Evolutionary conservation across 2,797 vertebrate genomes (phyloP).

Genomic region (Valencia hispanica): DNA sequence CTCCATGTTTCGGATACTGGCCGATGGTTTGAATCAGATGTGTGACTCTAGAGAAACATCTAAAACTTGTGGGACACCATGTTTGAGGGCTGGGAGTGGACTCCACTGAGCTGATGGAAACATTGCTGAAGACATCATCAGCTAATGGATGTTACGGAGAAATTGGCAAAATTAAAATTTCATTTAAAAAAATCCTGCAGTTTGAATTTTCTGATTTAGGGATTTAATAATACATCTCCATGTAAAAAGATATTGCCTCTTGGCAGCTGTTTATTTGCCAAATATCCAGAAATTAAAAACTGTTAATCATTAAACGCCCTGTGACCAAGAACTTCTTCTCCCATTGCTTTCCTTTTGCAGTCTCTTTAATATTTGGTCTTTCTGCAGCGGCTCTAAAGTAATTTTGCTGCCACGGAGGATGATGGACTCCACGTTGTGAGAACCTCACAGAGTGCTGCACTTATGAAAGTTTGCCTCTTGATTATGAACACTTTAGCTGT

Average conservation of each 20-base stretch:
- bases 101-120: too few relatives aligned
- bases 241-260: background rate
- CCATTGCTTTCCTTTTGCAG: background rate
- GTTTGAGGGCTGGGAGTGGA: too few relatives aligned
- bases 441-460: background rate
- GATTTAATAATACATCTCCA: background rate
- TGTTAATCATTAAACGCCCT: background rate
- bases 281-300: background rate
- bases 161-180: background rate
- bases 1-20: background rate
- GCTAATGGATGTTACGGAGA: background rate
- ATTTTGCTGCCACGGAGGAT: background rate
- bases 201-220: background rate
- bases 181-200: background rate
- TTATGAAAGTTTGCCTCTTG: slow-evolving; percentile 54
- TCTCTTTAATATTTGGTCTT: background rate
- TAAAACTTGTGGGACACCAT: too few relatives aligned
- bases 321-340: background rate
- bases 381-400: background rate
- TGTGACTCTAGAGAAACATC: background rate
- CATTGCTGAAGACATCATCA: background rate
- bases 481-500: slow-evolving; percentile 50
- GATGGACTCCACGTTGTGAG: background rate
- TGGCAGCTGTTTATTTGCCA: background rate
- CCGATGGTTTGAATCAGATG: background rate